phyloP scores from a whole-genome alignment of 2,113 vertebrate species.

The Dipodomys stephensi region DNA sequence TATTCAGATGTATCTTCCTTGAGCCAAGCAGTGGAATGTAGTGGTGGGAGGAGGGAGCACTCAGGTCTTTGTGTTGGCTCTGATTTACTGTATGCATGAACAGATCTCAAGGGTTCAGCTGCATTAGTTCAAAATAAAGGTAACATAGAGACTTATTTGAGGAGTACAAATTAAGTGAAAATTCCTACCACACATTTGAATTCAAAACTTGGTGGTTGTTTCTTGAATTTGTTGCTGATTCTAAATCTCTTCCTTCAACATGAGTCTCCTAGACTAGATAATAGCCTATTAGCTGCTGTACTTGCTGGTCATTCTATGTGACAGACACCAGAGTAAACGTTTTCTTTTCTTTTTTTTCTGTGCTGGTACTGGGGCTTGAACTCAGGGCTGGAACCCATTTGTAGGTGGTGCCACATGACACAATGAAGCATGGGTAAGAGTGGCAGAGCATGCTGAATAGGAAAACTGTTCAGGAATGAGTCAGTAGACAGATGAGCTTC shows the following conservation, averaged over 20 bases:
- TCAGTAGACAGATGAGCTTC: background rate
- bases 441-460: background rate
- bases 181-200: background rate
- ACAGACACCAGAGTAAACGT: background rate
- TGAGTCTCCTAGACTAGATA: background rate
- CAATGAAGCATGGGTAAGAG: background rate
- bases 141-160: background rate
- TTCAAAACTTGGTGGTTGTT: background rate
- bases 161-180: background rate
- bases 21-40: background rate
- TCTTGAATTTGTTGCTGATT: background rate
- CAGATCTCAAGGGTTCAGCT: background rate
- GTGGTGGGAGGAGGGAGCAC: background rate
- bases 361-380: no score
- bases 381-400: background rate
- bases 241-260: background rate
- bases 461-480: background rate
- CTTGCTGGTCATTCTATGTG: background rate
- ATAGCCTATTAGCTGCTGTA: background rate
- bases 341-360: background rate
- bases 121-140: background rate
- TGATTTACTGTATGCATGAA: background rate
- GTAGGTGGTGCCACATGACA: background rate
- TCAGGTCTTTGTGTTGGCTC: background rate
- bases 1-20: background rate